Conservation (phyloP, 2,888 invertebrate species). For the Abscondita cerata region DNA sequence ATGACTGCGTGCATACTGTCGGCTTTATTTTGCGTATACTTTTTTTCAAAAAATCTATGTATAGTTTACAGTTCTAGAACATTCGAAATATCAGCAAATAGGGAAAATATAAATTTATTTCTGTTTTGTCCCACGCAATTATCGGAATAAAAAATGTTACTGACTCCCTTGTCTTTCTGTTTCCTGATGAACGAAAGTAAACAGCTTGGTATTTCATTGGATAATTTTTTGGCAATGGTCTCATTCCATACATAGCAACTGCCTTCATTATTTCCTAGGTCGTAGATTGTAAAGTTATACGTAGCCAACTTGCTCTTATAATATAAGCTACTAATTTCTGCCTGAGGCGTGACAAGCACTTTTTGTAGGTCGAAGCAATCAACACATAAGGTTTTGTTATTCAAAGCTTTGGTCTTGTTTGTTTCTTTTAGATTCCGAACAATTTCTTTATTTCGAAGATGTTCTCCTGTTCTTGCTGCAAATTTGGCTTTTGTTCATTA, state of each 20-base stretch:
- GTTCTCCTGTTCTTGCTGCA: too few species aligned
- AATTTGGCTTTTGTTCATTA: too few species aligned
- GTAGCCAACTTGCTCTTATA: neutral
- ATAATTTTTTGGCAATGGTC: slow-evolving; percentile 1
- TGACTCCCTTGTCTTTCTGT: too few species aligned
- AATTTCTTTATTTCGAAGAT: too few species aligned
- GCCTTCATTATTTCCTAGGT: neutral
- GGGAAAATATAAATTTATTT: neutral
- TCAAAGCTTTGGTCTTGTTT: too few species aligned
- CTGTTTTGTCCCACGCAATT: neutral
- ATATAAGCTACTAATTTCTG: neutral
- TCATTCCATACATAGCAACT: slow-evolving; percentile 13
- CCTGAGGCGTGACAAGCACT: neutral
- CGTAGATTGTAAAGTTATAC: neutral
- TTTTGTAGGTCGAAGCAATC: slow-evolving; percentile 12
- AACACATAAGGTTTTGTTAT: neutral
- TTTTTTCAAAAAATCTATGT: neutral
- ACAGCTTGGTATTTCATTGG: slow-evolving; percentile 9
- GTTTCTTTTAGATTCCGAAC: too few species aligned
- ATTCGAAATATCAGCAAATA: neutral
- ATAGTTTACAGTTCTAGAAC: neutral
- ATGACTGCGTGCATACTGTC: neutral
- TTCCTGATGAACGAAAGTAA: neutral
- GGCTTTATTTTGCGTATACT: neutral
- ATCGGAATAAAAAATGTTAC: neutral